Evolutionary conservation across 2,888 invertebrate genomes (phyloP).

Genomic region (Branchipolynoe longqiensis): DNA sequence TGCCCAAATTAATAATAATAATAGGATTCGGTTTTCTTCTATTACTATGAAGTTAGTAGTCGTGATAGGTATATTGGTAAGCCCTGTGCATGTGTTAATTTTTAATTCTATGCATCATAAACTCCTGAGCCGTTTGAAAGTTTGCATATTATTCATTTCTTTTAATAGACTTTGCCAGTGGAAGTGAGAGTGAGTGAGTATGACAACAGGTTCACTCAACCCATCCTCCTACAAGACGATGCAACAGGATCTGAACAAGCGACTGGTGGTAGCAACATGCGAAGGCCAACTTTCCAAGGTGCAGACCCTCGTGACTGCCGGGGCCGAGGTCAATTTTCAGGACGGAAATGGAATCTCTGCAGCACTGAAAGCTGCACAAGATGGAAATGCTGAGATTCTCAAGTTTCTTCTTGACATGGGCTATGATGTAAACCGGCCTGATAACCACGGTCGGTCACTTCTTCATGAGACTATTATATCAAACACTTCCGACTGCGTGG

Average conservation of each 20-base stretch:
- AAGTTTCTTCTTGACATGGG: slow-evolving; percentile 22
- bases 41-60: not conserved
- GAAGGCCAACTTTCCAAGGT: slow-evolving; percentile 50
- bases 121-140: not conserved
- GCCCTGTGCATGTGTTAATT: not conserved
- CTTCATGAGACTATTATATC: slow-evolving; percentile 59
- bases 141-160: not conserved
- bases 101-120: not conserved
- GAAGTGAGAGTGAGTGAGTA: not conserved
- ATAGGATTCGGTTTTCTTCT: not conserved
- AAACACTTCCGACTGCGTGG: slow-evolving; percentile 33
- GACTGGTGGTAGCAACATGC: slow-evolving; percentile 25
- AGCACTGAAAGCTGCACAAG: slow-evolving; percentile 41
- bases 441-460: slow-evolving; percentile 45
- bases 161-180: not conserved
- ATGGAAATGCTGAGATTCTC: slow-evolving; percentile 34
- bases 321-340: slow-evolving; percentile 58
- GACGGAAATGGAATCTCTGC: slow-evolving; percentile 48
- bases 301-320: slow-evolving; percentile 31
- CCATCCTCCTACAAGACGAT: slow-evolving; percentile 27
- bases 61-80: not conserved
- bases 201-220: slow-evolving; percentile 27
- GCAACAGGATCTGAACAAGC: slow-evolving; percentile 56
- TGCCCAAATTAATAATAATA: not conserved
- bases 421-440: slow-evolving; percentile 42